Evolutionary conservation across 2,113 vertebrate genomes (phyloP), one percentile per base, ranked within the genome.

Genomic region (Ivindomyrus marchei): DNA sequence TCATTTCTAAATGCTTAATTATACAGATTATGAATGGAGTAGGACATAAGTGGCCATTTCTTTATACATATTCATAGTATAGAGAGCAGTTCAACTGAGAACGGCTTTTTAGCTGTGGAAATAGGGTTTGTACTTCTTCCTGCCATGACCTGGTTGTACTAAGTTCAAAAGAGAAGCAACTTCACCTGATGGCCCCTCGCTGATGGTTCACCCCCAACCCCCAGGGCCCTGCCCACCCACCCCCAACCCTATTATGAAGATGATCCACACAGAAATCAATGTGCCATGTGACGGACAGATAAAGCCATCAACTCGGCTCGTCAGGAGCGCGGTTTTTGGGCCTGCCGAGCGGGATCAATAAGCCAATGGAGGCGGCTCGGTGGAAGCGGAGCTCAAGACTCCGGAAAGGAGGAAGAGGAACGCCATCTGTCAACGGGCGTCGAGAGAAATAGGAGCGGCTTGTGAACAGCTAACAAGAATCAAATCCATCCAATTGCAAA

Each of bases 251-350:
- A 58, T 45, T 13, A 45, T 46, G 19, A 45, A 36, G 56, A 24
- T 24, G 53, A 58, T 46, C 85, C 27, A 19, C 39, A 11, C 42
- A 58, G 17, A 53, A 88, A 90, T 90, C 90, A 84, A 90, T 90
- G 74, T 2, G 36, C 39, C 24, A 7, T 6, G 8, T 39, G 90
- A 88, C 83, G 21, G 86, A 88, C 86, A 39, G 70, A 90, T 90
- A 90, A 47, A 90, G 90, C 87, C 90, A 90, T 88, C 70, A 74
- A 86, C 3, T 31, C 0, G 10, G 27, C 27, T 70, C 62, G 70
- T 83, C 87, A 49, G 7, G 4, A 88, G 87, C 19, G 39, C 7
- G 17, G 50, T 88, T 56, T 80, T 50, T 88, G 52, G 85, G 19
- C 66, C 66, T 17, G 47, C 11, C 1, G 47, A 77, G 21, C 21